These are phyloP conservation scores for Nephotettix cincticeps DNA, from an alignment of 1,140 invertebrate genomes.

Conservation along the genomic window DNA sequence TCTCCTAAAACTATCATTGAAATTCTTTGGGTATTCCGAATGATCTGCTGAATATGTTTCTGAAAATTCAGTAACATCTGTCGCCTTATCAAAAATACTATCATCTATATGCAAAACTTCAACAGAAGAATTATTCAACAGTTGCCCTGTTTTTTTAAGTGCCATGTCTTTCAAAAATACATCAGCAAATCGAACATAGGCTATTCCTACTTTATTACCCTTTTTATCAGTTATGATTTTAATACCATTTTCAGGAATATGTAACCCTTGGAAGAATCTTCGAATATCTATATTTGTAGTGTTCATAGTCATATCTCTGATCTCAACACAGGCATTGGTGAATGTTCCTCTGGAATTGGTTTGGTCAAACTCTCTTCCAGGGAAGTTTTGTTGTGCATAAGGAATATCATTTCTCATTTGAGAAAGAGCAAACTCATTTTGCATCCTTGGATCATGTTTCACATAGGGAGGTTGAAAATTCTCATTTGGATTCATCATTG, in stretches of 20 bases:
- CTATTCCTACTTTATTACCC: constrained; percentile 75
- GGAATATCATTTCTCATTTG: background rate
- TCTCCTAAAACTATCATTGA: constrained; percentile 26
- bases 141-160: constrained; percentile 56
- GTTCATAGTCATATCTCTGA: constrained; percentile 64
- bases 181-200: constrained; percentile 74
- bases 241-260: constrained; percentile 78
- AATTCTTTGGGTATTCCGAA: background rate
- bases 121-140: constrained; percentile 61
- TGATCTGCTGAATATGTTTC: background rate
- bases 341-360: background rate
- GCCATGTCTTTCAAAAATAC: constrained; percentile 67
- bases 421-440: background rate
- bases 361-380: background rate
- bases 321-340: constrained; percentile 61
- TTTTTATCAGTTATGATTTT: constrained; percentile 80
- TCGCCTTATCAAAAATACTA: constrained; percentile 61
- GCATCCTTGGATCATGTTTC: constrained; percentile 9
- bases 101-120: constrained; percentile 62
- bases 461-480: background rate
- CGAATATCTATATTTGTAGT: constrained; percentile 75
- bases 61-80: constrained; percentile 58
- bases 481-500: background rate
- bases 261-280: constrained; percentile 74
- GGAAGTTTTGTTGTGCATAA: background rate